These are phyloP conservation scores for Tortrix viridana DNA, from an alignment of 2,888 invertebrate species.

Conservation along the genomic window DNA sequence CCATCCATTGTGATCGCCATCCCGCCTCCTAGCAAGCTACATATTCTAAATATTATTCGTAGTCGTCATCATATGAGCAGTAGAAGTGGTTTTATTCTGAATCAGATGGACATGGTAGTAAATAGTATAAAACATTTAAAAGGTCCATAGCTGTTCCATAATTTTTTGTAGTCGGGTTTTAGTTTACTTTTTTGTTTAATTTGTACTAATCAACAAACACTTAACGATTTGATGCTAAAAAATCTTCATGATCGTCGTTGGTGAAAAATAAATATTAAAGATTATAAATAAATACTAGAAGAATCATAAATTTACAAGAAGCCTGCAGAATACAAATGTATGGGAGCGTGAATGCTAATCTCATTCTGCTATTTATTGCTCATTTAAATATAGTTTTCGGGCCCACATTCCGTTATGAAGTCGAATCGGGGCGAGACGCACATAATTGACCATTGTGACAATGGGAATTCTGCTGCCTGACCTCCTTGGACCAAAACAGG, in stretches of 20 bases:
- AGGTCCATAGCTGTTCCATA: no score
- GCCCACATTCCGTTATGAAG: slow-evolving; percentile 61
- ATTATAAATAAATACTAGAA: neutral
- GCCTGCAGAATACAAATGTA: slow-evolving; percentile 10
- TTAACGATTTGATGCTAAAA: no score
- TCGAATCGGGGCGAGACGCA: slow-evolving; percentile 59
- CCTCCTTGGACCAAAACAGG: slow-evolving; percentile 69
- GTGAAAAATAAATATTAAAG: neutral
- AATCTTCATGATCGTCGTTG: neutral
- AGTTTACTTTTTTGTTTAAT: no score
- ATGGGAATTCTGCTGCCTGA: slow-evolving; percentile 72
- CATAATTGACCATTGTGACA: slow-evolving; percentile 79
- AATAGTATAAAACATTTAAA: no score
- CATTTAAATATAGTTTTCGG: slow-evolving; percentile 39
- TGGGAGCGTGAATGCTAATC: slow-evolving; percentile 23
- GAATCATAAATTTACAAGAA: slow-evolving; percentile 12
- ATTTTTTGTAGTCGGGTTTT: no score
- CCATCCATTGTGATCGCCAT: no score
- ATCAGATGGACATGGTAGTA: no score
- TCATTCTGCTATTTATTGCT: slow-evolving; percentile 36
- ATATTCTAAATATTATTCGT: no score
- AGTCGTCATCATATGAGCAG: no score
- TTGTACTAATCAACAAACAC: no score
- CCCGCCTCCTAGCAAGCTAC: no score
- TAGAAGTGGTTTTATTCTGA: no score